phyloP scores from a whole-genome alignment of 2,113 vertebrate species.

The Ariopsis seemanni region DNA sequence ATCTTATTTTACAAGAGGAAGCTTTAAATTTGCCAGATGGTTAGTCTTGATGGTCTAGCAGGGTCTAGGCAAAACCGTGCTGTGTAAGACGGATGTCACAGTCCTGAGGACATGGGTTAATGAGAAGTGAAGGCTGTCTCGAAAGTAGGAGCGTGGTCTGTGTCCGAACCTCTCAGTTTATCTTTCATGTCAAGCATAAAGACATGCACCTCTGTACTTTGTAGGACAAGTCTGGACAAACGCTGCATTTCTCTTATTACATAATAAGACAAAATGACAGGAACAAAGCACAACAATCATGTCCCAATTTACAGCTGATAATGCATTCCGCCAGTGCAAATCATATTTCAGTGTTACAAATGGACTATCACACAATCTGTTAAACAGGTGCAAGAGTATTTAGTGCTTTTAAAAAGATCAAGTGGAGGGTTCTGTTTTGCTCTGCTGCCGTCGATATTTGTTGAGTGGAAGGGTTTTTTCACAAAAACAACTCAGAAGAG shows the following conservation, averaged over 20 bases:
- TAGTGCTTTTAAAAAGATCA: background rate
- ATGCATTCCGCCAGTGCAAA: background rate
- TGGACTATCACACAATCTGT: background rate
- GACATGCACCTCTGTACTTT: slow-evolving; percentile 42
- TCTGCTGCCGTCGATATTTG: background rate
- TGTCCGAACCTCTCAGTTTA: slow-evolving; percentile 31
- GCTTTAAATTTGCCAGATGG: slow-evolving; percentile 23
- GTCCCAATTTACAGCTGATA: background rate
- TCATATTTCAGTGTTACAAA: background rate
- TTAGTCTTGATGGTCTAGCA: slow-evolving; percentile 29
- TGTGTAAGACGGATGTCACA: slow-evolving; percentile 44
- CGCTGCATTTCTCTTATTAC: slow-evolving; percentile 11
- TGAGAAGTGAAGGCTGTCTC: slow-evolving; percentile 50
- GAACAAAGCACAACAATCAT: background rate
- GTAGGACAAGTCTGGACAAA: slow-evolving; percentile 17
- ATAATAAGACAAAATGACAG: slow-evolving; percentile 19
- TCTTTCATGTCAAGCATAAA: slow-evolving; percentile 38
- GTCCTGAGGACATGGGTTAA: slow-evolving; percentile 37
- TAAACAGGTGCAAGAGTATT: background rate
- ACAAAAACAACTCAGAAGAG: background rate
- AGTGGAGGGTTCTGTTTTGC: background rate
- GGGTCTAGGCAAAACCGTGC: slow-evolving; percentile 2
- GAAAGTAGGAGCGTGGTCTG: slow-evolving; percentile 34
- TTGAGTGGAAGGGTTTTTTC: background rate
- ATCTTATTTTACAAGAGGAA: slow-evolving; percentile 5